phyloP scores from a whole-genome alignment of 2,888 invertebrate species.

The Eristalis pertinax region DNA sequence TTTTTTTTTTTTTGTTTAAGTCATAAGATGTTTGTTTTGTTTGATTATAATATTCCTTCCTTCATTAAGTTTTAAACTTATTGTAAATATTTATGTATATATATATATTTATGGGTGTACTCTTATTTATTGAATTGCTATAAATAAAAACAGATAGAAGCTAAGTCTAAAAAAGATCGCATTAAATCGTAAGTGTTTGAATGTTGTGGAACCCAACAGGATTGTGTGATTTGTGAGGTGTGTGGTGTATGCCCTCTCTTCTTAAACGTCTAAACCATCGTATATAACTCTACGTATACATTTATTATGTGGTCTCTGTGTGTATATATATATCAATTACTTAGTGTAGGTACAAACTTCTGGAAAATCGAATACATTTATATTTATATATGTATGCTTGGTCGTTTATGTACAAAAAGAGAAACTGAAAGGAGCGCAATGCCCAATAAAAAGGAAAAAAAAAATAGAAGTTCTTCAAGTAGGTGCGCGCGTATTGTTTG shows the following conservation, averaged over 20 bases:
- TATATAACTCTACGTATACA: slow-evolving; percentile 35
- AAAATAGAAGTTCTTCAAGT: background rate
- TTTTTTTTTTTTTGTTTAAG: background rate
- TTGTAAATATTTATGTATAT: slow-evolving; percentile 9
- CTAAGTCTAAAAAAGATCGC: slow-evolving; percentile 25
- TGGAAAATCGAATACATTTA: slow-evolving; percentile 30
- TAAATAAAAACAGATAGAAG: slow-evolving; percentile 32
- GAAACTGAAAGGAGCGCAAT: background rate
- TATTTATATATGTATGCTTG: slow-evolving; percentile 32
- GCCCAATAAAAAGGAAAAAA: background rate
- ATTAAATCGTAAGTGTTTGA: slow-evolving; percentile 2
- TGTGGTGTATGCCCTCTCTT: slow-evolving; percentile 8
- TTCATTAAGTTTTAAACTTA: slow-evolving; percentile 52
- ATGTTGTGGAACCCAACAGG: slow-evolving; percentile 22
- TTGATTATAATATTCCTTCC: background rate
- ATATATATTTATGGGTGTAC: background rate
- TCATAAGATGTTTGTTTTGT: slow-evolving; percentile 18
- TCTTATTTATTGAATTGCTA: slow-evolving; percentile 1
- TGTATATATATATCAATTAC: slow-evolving; percentile 7
- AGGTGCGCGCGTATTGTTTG: background rate
- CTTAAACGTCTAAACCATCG: slow-evolving; percentile 23
- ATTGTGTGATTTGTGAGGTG: background rate
- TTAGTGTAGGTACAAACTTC: slow-evolving; percentile 52
- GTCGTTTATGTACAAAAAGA: slow-evolving; percentile 56
- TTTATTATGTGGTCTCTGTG: background rate